Percentiles rank a stretch among this genome's conserved stretches.
These are phyloP conservation scores for Lerista edwardsae DNA, from an alignment of 2,797 vertebrate genomes.

Conservation along the genomic window DNA sequence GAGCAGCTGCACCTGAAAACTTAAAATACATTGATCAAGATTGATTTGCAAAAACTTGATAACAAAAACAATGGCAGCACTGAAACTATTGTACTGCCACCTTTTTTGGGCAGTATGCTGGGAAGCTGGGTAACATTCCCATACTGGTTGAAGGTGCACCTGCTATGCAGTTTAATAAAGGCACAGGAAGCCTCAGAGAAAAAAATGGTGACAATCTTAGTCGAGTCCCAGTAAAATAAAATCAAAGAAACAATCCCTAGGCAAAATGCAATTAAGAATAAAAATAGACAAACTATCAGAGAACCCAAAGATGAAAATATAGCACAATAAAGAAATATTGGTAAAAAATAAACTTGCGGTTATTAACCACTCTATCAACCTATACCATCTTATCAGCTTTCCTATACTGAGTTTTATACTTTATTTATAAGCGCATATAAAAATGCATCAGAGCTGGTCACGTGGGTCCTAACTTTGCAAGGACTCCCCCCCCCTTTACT, in stretches of 20 bases:
- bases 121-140: neutral
- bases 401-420: constrained; percentile 2
- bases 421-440: constrained; percentile 23
- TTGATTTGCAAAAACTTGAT: too few relatives aligned
- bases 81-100: constrained; percentile 17
- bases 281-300: constrained; percentile 35
- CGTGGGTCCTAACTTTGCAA: constrained; percentile 34
- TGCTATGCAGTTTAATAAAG: neutral
- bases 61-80: neutral
- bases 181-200: constrained; percentile 25
- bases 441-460: constrained; percentile 5
- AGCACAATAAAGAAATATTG: constrained; percentile 21
- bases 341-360: constrained; percentile 10
- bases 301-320: neutral
- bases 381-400: constrained; percentile 10
- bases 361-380: constrained; percentile 34
- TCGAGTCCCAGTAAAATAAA: constrained; percentile 17
- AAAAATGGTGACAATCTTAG: constrained; percentile 26
- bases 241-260: constrained; percentile 25
- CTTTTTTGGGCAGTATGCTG: neutral
- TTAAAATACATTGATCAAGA: neutral
- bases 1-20: too few relatives aligned
- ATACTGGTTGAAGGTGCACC: neutral
- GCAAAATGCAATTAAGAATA: constrained; percentile 47
- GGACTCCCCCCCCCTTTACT: constrained; percentile 36